A percentile compares a stretch with the other conserved stretches of the same genome.
phyloP scores from a whole-genome alignment of 2,888 invertebrate species.

The Drosophila nr. fundita region DNA sequence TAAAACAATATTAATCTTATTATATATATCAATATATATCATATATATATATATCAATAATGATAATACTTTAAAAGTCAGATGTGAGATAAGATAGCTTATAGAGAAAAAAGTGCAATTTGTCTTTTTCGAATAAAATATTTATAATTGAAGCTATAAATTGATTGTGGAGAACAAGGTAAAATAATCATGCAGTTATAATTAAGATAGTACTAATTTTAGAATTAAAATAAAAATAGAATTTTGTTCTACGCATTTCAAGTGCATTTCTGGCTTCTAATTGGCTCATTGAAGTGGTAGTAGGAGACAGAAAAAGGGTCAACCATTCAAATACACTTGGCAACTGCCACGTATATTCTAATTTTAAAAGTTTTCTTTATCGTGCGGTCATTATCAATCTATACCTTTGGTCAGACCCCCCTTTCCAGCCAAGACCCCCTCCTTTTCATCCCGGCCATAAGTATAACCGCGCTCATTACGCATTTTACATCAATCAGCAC shows the following conservation, averaged over 20 bases:
- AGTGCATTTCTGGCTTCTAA: conserved; percentile 33
- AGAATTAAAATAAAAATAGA: not conserved
- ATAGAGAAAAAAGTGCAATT: not conserved
- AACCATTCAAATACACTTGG: conserved; percentile 24
- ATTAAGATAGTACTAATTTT: not conserved
- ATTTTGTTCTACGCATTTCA: not conserved
- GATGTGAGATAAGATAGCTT: not conserved
- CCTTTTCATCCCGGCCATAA: conserved; percentile 29
- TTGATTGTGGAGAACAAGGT: not conserved
- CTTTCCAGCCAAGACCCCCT: not conserved
- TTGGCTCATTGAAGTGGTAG: conserved; percentile 28
- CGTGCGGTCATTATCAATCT: conserved; percentile 59
- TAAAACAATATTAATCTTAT: too few relatives aligned
- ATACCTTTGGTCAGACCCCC: conserved; percentile 16
- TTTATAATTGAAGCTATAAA: not conserved
- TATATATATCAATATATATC: too few relatives aligned
- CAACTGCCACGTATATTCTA: conserved; percentile 61
- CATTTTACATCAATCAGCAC: conserved; percentile 79
- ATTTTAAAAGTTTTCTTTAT: conserved; percentile 66
- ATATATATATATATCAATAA: too few relatives aligned
- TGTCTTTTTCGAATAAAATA: not conserved
- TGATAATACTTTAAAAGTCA: not conserved
- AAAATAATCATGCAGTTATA: not conserved
- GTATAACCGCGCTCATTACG: conserved; percentile 75
- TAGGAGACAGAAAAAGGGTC: conserved; percentile 5